Evolutionary conservation across 2,113 vertebrate species (phyloP).

Genomic region (Calyptomena viridis): DNA sequence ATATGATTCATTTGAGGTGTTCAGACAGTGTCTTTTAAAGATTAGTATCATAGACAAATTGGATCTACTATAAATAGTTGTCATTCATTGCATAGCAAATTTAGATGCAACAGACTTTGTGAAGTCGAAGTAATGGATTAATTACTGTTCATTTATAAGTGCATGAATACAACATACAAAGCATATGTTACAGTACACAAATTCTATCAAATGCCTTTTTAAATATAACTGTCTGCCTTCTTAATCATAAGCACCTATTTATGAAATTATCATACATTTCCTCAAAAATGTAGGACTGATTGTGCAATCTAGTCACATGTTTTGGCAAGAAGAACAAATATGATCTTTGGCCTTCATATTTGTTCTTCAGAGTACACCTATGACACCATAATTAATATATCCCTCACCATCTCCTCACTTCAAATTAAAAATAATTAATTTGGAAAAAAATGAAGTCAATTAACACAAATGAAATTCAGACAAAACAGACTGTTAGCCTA

Average conservation of each 20-base stretch:
- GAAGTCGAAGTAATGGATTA: background rate
- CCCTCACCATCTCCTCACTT: background rate
- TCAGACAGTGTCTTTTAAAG: background rate
- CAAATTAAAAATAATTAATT: conserved; percentile 43
- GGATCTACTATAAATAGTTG: background rate
- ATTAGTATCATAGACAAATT: background rate
- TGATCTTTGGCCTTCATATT: background rate
- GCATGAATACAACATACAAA: background rate
- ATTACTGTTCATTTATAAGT: background rate
- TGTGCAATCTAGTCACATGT: background rate
- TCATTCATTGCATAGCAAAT: background rate
- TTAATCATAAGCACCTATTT: background rate
- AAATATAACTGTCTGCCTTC: background rate
- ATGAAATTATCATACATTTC: background rate
- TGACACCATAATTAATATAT: background rate
- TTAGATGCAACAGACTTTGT: background rate
- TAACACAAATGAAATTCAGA: conserved; percentile 60
- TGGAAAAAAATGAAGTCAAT: conserved; percentile 43
- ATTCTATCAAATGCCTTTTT: background rate
- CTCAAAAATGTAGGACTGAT: background rate
- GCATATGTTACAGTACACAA: background rate
- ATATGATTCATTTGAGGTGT: background rate
- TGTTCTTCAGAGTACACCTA: background rate
- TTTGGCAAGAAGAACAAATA: background rate
- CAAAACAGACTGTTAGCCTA: conserved; percentile 58